Conservation (phyloP, 2,888 invertebrate species). For the Caenorhabditis virilis region DNA sequence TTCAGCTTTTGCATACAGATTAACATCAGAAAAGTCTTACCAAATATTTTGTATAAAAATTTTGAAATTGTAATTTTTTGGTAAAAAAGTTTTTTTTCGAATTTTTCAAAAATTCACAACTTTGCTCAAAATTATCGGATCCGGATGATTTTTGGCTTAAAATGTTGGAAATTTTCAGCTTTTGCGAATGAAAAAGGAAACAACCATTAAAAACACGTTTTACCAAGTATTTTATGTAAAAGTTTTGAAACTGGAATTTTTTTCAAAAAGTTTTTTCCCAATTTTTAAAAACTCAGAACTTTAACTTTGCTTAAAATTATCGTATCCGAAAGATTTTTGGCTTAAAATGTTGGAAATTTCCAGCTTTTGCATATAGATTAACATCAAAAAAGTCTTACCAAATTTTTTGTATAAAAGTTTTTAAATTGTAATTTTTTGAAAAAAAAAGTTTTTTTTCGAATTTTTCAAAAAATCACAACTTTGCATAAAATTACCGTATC, state of each 20-base stretch:
- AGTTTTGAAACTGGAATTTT: neutral
- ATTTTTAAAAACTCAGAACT: neutral
- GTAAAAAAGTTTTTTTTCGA: neutral
- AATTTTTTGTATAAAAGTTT: too few relatives aligned
- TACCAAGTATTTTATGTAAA: too few relatives aligned
- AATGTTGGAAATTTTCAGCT: neutral
- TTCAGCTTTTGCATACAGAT: conserved; percentile 2
- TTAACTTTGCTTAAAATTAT: neutral
- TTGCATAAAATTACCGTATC: too few relatives aligned
- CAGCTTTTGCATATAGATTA: neutral
- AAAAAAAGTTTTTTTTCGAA: too few relatives aligned
- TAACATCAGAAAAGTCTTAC: too few relatives aligned
- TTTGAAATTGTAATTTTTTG: too few relatives aligned
- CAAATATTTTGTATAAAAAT: too few relatives aligned
- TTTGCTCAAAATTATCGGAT: neutral
- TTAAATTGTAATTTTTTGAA: too few relatives aligned
- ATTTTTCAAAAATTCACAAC: neutral
- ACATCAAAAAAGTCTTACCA: too few relatives aligned
- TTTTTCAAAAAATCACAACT: too few relatives aligned
- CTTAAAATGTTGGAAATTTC: neutral
- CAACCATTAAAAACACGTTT: too few relatives aligned
- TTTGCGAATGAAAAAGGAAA: neutral
- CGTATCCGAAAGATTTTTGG: neutral
- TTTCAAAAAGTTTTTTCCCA: neutral
- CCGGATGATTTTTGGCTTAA: neutral